Base-by-base conservation (phyloP, 1,140 invertebrate species). In the Diorhabda sublineata region DNA sequence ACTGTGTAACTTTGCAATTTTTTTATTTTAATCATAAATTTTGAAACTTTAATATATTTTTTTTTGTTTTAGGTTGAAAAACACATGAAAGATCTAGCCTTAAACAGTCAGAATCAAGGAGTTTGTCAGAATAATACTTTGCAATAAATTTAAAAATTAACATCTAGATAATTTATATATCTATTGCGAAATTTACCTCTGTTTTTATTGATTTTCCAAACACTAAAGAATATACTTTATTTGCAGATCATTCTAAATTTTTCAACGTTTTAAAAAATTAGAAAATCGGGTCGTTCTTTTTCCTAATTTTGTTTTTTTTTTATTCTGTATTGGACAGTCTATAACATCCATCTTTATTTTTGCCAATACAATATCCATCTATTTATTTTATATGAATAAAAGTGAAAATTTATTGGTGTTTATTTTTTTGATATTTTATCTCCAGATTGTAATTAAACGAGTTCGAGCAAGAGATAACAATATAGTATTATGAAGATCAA, bases 61-160 rank as follows among this genome's bases (percentile, higher is more conserved):
- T n/a, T 58, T 65, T 2, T 62, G 8, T 69, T 71, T 44, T 61
- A 87, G 86, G 86, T 88, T 52, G 86, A 87, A 73, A 87, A 87
- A 80, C 84, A 87, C 71, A 82, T 86, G 74, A 85, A 86, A 79
- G 86, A 87, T 73, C 78, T 81, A 67, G 82, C 83, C 69, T 77
- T 81, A 72, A 78, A 72, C 73, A 67, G 66, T 11, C 73, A 74
- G 65, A 71, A 68, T 47, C 60, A 41, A 47, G 42, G 52, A 64
- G 65, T 66, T 41, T 60, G 67, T 61, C 67, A 72, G 60, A 72
- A 69, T 43, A 72, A 57, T 56, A 42, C 58, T 26, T 66, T 67
- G 42, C 67, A 72, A 68, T 69, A 72, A 70, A 42, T 60, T n/a
- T 57, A 67, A 62, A 68, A 52, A 11, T 26, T n/a, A 52, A 52